Base-by-base conservation (phyloP, 2,113 vertebrate species). In the Muntiacus muntjak region DNA sequence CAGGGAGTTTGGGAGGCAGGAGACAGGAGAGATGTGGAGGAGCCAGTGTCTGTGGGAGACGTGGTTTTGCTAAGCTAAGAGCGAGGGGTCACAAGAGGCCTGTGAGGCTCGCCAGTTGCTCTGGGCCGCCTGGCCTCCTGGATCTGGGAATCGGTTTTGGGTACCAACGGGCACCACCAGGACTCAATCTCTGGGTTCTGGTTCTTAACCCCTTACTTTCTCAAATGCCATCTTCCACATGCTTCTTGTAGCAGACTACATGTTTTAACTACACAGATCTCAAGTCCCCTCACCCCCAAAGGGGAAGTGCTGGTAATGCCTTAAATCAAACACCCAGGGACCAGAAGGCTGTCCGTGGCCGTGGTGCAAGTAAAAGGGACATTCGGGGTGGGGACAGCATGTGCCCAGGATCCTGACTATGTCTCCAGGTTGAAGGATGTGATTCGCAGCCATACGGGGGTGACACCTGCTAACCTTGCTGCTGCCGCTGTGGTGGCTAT, bases 391-490 rank as follows among this genome's bases (percentile, higher is more conserved):
- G 94, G 60, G 55, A 54, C 4, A 12, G 76, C 92, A 89, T 1
- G 12, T 89, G 78, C 96, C 94, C 89, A 97, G 97, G 94, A 98
- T 98, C 98, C 98, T 98, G 97, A 97, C 98, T 99, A 92, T 98
- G 96, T 98, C 94, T 98, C 95, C 45, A 97, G 93, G 97, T 98
- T 96, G 97, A 93, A 47, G 98, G 97, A 97, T 91, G 93, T 78
- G 25, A 95, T 98, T 98, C 95, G 64, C 96, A 98, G 67, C 95
- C 98, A 85, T 97, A 98, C 28, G 82, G 85, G 95, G 95, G 98
- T 25, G 96, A 98, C 98, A 99, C 98, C 98, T 99, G 99, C 98
- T 98, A 99, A 96, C 95, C 98, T 47, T 64, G 88, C 88, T 62
- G 95, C 94, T 71, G 92, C 95, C 52, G 97, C 95, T 81, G 97